Evolutionary conservation across 2,888 invertebrate species (phyloP), one percentile per base, ranked within the genome.

Genomic region (Notocelia uddmanniana): DNA sequence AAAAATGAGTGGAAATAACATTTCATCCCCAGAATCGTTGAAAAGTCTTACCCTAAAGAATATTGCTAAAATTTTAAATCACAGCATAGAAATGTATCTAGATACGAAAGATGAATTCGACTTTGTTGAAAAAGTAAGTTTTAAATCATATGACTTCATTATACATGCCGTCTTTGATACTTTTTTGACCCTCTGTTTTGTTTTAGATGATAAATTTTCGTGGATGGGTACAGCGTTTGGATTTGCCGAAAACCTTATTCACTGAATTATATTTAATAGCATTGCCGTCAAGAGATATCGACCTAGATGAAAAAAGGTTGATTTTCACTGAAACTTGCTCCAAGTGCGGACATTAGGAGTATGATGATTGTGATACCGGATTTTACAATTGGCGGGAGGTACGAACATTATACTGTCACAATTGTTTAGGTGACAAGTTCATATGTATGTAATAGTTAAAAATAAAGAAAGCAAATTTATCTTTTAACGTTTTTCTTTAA

Each of bases 361-460:
- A 48, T 48, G 48, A 48, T 48, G 48, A n/a, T 48, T 48, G 48
- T 48, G 48, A 48, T 48, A 48, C 48, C 48, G 48, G 18, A 48
- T 48, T 48, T 2, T 48, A 18, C 1, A 48, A 48, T 48, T 48
- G 48, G 48, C 18, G 48, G n/a, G 6, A 48, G 48, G 48, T 48
- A 48, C 48, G 18, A 48, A n/a, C n/a, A 48, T 48, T 48, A 48
- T 48, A 48, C 18, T 48, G 18, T 48, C 48, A 3, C 48, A 6
- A n/a, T 9, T 48, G 48, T 48, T 48, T 48, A n/a, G 48, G 48
- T 48, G 48, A 48, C 48, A 48, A 8, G 48, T 48, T 18, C n/a
- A n/a, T n/a, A n/a, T n/a, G 8, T 48, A 48, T 3, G n/a, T 48
- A 48, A 48, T 48, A 48, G n/a, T n/a, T n/a, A n/a, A 48, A 48